Base-by-base conservation (phyloP, 2,113 vertebrate genomes). In the Malurus alboscapulatus region DNA sequence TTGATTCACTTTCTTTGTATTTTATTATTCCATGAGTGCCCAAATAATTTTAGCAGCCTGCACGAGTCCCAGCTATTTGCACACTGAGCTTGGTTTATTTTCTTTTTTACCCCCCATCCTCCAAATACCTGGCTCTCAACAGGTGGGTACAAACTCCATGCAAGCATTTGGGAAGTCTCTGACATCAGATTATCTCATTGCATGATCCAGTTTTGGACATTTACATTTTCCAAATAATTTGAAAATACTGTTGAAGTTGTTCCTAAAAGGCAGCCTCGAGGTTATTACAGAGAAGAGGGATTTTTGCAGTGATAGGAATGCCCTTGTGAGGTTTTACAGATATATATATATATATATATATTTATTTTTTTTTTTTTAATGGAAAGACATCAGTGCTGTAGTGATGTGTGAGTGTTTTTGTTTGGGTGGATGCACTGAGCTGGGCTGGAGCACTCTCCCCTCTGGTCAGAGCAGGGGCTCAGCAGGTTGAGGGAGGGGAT, bases 401-500 rank as follows among this genome's bases (percentile, higher is more conserved):
- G 65, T 34, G n/a, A 0, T 25, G 12, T 40, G 40, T 47, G 63
- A 21, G 20, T 44, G 24, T 26, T 3, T 57, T 3, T 45, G 25
- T 61, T 48, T 47, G 17, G 44, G 11, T 7, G 55, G 24, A 17
- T 55, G 50, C 6, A 4, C 45, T 1, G 2, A 4, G 2, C 7
- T 6, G 3, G 42, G 59, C 65, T 57, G 26, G 2, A 25, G 30
- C 50, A 40, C 4, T 0, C 0, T 40, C 45, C 14, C 8, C 17
- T 38, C 63, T 18, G 67, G 7, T 45, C 6, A 2, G 30, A 58
- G 50, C 62, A 22, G 58, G 32, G n/a, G 34, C 47, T 50, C 32
- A 48, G 18, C 62, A 66, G 16, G 8, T 11, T 0, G 0, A 68
- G 45, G n/a, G 18, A 59, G 6, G 7, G 45, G 62, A 61, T 53